Conservation (phyloP, 2,113 vertebrate species). For the Pygoscelis adeliae region DNA sequence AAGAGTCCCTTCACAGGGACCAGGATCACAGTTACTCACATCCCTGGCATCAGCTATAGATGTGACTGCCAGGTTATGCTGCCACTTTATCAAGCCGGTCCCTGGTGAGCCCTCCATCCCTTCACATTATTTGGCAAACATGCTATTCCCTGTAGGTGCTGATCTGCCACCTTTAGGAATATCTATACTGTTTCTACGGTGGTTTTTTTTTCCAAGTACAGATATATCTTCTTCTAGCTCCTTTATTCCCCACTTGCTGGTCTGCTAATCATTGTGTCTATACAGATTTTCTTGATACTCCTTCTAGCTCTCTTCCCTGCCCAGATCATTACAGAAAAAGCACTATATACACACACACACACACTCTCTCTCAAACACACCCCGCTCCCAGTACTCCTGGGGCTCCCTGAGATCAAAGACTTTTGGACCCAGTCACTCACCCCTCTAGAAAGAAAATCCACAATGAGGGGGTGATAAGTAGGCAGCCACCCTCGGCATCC, state of each 20-base stretch:
- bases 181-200: background rate
- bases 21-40: rapidly evolving
- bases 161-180: background rate
- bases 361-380: background rate
- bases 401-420: background rate
- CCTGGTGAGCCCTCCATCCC: background rate
- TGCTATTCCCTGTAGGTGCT: background rate
- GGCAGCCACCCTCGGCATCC: background rate
- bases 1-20: background rate
- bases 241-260: background rate
- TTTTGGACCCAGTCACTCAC: rapidly evolving
- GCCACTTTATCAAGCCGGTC: background rate
- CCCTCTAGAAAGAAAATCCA: background rate
- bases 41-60: background rate
- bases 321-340: background rate
- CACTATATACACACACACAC: background rate
- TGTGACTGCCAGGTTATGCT: background rate
- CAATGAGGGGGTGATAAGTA: rapidly evolving
- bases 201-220: background rate
- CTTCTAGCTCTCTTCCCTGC: background rate
- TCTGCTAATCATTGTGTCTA: background rate
- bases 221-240: background rate
- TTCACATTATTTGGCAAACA: background rate
- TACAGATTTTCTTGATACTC: background rate
- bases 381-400: background rate